Base-by-base conservation (phyloP, 2,797 vertebrate species). In the Pelodytes ibericus region DNA sequence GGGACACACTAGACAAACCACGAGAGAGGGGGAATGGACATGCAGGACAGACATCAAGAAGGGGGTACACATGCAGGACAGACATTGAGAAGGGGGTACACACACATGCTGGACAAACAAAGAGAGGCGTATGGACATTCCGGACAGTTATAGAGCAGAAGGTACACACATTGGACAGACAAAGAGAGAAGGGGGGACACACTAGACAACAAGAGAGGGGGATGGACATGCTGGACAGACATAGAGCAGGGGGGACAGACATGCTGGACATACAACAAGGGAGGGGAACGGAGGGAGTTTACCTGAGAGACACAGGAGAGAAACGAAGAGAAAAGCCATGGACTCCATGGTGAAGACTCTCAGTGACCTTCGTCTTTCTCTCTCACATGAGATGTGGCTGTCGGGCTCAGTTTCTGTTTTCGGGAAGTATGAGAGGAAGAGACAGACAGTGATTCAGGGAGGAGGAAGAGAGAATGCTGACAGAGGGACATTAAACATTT, bases 341-440 rank as follows among this genome's bases (percentile, higher is more conserved):
- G 3, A 8, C 41, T 13, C 10, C 41, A 44, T 44, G 3, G 13
- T 44, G 13, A 44, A 44, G 41, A 44, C 41, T 16, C 15, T 44
- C 41, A 8, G 13, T 44, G 41, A 13, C 33, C 13, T 13, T 36
- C n/a, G n/a, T n/a, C n/a, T n/a, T n/a, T n/a, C n/a, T n/a, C n/a
- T n/a, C n/a, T n/a, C n/a, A n/a, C n/a, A n/a, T n/a, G n/a, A n/a
- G n/a, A n/a, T n/a, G n/a, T n/a, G n/a, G n/a, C n/a, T n/a, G n/a
- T n/a, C n/a, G n/a, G n/a, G n/a, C n/a, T n/a, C n/a, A 71, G 10
- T 71, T 71, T 57, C 26, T 24, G 30, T 71, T 61, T 70, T 71
- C 16, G 22, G 53, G 56, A 59, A 71, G 2, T 25, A 25, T 53
- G 57, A 61, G 4, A 61, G 69, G 69, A 71, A 71, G 69, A 29